Conservation (phyloP, 1,140 invertebrate species). For the Globodera ellingtonae region DNA sequence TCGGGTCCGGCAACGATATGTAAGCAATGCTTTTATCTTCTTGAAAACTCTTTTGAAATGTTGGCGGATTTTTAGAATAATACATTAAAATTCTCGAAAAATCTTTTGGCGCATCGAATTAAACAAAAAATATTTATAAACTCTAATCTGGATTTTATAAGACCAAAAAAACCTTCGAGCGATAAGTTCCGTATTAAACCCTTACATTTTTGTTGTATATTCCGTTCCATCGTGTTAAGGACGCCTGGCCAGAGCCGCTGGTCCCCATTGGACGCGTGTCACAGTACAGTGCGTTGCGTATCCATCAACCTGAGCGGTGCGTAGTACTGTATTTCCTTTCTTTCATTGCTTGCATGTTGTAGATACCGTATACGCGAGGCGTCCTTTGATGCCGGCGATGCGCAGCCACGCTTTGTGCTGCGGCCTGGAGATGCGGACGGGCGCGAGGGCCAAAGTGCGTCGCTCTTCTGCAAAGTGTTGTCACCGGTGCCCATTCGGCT, state of each 20-base stretch:
- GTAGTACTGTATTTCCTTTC: neutral
- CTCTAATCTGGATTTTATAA: too few relatives aligned
- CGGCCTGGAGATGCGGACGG: constrained; percentile 90
- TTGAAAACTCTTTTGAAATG: too few relatives aligned
- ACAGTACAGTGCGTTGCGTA: constrained; percentile 94
- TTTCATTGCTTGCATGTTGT: neutral
- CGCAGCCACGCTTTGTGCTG: constrained; percentile 94
- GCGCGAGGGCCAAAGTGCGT: constrained; percentile 93
- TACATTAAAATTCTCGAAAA: too few relatives aligned
- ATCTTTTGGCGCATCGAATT: too few relatives aligned
- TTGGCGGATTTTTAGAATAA: too few relatives aligned
- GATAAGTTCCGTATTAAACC: too few relatives aligned
- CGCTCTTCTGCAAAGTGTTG: constrained; percentile 93
- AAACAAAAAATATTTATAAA: too few relatives aligned
- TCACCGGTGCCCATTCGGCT: constrained; percentile 89
- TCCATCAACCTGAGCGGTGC: constrained; percentile 92
- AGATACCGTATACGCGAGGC: constrained; percentile 80
- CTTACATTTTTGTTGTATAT: neutral
- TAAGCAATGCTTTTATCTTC: constrained; percentile 51
- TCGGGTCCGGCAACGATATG: constrained; percentile 75
- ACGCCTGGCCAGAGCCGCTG: constrained; percentile 85
- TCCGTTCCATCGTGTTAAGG: constrained; percentile 54
- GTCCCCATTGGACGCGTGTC: constrained; percentile 92
- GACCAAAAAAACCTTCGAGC: too few relatives aligned
- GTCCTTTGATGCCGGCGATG: constrained; percentile 84